These are phyloP conservation scores for Caenorhabditis sp. DNA, from an alignment of 2,888 invertebrate species.

Conservation along the genomic window DNA sequence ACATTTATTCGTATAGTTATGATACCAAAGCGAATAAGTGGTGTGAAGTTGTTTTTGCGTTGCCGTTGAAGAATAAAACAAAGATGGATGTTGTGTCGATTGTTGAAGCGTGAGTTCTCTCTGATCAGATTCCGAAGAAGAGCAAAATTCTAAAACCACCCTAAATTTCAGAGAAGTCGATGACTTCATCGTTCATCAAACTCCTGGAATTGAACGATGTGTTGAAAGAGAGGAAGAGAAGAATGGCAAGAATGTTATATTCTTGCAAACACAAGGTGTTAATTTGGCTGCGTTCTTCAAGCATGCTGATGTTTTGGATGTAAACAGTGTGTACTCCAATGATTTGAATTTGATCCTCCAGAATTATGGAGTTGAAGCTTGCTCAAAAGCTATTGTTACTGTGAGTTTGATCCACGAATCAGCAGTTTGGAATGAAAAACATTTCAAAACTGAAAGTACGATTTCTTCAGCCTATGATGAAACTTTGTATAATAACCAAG, in stretches of 20 bases:
- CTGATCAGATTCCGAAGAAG: no score
- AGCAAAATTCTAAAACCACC: no score
- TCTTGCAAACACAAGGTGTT: slow-evolving; percentile 92
- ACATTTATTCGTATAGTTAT: slow-evolving; percentile 76
- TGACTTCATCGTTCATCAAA: slow-evolving; percentile 77
- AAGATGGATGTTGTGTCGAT: slow-evolving; percentile 82
- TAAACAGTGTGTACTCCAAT: slow-evolving; percentile 80
- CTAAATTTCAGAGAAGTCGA: slow-evolving; percentile 79
- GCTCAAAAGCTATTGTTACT: slow-evolving; percentile 85
- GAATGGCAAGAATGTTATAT: slow-evolving; percentile 71
- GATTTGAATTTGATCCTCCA: slow-evolving; percentile 89
- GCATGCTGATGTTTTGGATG: slow-evolving; percentile 81
- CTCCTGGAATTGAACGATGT: slow-evolving; percentile 83
- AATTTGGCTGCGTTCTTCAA: slow-evolving; percentile 89
- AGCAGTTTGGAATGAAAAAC: neutral
- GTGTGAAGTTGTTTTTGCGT: slow-evolving; percentile 83
- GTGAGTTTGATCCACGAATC: slow-evolving; percentile 71
- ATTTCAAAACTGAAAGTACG: neutral
- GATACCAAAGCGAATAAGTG: slow-evolving; percentile 82
- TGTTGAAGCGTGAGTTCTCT: slow-evolving; percentile 74
- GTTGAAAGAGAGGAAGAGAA: slow-evolving; percentile 78
- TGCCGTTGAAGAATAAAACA: slow-evolving; percentile 73
- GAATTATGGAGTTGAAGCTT: slow-evolving; percentile 93
- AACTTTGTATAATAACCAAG: no score
- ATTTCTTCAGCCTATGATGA: no score